Conservation (phyloP, 2,888 invertebrate species). For the Ceramica pisi region DNA sequence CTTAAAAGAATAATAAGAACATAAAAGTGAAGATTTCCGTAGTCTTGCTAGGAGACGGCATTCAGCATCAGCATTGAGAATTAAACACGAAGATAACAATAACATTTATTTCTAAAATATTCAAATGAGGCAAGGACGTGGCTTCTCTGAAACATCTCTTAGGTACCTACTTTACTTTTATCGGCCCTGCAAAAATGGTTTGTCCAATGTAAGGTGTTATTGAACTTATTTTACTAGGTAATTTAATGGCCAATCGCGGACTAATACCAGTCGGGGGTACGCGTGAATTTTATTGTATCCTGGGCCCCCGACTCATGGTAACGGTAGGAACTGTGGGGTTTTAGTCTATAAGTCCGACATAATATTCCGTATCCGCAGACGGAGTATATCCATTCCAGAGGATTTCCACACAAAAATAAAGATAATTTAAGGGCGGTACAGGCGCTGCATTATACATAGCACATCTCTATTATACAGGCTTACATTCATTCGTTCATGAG, state of each 20-base stretch:
- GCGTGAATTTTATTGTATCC: no score
- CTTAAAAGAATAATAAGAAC: constrained; percentile 35
- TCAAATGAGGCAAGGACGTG: constrained; percentile 63
- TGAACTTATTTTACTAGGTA: constrained; percentile 4
- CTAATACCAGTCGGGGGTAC: no score
- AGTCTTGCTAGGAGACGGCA: constrained; percentile 19
- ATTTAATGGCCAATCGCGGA: constrained; percentile 1
- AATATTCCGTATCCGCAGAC: no score
- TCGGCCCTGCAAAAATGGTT: constrained; percentile 57
- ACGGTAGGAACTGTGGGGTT: no score
- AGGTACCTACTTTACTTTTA: constrained; percentile 62
- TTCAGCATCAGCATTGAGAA: constrained; percentile 49
- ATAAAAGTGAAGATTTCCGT: constrained; percentile 65
- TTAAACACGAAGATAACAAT: constrained; percentile 67
- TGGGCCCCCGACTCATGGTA: no score
- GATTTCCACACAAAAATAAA: no score
- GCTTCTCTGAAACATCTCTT: constrained; percentile 41
- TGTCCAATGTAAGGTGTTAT: constrained; percentile 25
- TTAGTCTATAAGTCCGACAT: no score
- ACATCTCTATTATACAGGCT: not conserved
- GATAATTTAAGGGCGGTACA: not conserved
- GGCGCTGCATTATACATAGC: not conserved
- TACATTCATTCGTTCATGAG: no score
- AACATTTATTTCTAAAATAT: constrained; percentile 69
- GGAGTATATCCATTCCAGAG: no score